Conservation (phyloP, 2,797 vertebrate genomes). For the Xiphophorus birchmanni region DNA sequence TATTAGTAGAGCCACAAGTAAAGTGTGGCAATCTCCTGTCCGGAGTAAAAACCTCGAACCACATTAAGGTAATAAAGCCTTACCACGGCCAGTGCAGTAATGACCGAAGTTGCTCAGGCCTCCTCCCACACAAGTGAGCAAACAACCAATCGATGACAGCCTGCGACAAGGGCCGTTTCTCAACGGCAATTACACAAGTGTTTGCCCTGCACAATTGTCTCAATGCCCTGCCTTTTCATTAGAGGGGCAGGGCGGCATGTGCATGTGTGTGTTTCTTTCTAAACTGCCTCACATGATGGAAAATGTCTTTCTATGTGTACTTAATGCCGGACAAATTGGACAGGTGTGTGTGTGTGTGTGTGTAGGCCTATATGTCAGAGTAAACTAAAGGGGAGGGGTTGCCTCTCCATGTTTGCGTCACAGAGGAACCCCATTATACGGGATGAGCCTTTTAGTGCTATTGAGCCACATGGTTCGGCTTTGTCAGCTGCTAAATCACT, state of each 20-base stretch:
- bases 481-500: conserved; percentile 76
- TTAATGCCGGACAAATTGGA: conserved; percentile 39
- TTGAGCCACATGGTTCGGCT: conserved; percentile 71
- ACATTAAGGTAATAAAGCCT: conserved; percentile 66
- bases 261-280: conserved; percentile 6
- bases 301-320: conserved; percentile 24
- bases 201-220: conserved; percentile 66
- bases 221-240: conserved; percentile 72
- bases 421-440: conserved; percentile 79
- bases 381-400: conserved; percentile 50
- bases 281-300: conserved; percentile 1
- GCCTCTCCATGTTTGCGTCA: conserved; percentile 72
- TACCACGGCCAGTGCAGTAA: conserved; percentile 56
- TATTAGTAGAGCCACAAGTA: conserved; percentile 14
- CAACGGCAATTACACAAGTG: conserved; percentile 76
- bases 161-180: conserved; percentile 64
- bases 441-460: conserved; percentile 83
- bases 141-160: conserved; percentile 71
- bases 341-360: conserved; percentile 19
- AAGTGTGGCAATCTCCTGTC: conserved; percentile 19
- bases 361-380: conserved; percentile 55
- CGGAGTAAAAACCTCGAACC: conserved; percentile 34
- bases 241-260: conserved; percentile 36
- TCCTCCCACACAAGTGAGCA: conserved; percentile 65
- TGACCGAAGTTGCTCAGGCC: conserved; percentile 48